A percentile compares a stretch with the other conserved stretches of the same genome.
phyloP scores from a whole-genome alignment of 2,113 vertebrate genomes.

The Cololabis saira region DNA sequence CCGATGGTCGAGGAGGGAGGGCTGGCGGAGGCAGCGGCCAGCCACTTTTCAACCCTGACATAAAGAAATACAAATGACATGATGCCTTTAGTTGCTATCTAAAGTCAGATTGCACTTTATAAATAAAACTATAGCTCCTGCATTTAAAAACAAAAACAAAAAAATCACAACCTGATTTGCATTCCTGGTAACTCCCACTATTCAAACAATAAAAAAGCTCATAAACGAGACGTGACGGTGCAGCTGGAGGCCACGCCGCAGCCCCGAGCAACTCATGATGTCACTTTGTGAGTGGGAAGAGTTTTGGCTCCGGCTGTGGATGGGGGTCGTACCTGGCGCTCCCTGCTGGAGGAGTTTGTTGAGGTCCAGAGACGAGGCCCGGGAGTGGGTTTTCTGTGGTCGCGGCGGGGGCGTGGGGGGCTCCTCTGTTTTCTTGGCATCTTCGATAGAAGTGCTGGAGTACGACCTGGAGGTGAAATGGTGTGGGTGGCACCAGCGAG shows the following conservation, averaged over 20 bases:
- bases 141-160: neutral
- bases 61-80: neutral
- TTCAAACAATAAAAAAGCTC: slow-evolving; percentile 20
- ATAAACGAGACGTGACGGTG: neutral
- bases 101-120: slow-evolving; percentile 3
- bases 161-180: neutral
- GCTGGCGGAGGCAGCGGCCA: slow-evolving; percentile 89
- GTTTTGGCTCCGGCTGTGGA: too few relatives aligned
- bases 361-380: slow-evolving; percentile 97
- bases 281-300: neutral
- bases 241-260: too few relatives aligned
- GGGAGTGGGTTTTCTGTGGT: slow-evolving; percentile 95
- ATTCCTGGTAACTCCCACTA: slow-evolving; percentile 7
- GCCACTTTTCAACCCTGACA: slow-evolving; percentile 82
- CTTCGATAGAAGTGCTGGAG: slow-evolving; percentile 94
- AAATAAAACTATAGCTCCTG: slow-evolving; percentile 6
- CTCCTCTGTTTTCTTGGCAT: slow-evolving; percentile 92
- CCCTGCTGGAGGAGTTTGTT: slow-evolving; percentile 96
- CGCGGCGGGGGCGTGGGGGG: slow-evolving; percentile 96
- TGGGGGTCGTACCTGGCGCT: slow-evolving; percentile 80
- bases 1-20: slow-evolving; percentile 89
- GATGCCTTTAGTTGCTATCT: neutral
- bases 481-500: neutral
- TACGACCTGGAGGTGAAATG: slow-evolving; percentile 84
- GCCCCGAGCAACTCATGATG: neutral